Evolutionary conservation across 2,888 invertebrate species (phyloP), one percentile per base, ranked within the genome.

Genomic region (Tachina grossa): DNA sequence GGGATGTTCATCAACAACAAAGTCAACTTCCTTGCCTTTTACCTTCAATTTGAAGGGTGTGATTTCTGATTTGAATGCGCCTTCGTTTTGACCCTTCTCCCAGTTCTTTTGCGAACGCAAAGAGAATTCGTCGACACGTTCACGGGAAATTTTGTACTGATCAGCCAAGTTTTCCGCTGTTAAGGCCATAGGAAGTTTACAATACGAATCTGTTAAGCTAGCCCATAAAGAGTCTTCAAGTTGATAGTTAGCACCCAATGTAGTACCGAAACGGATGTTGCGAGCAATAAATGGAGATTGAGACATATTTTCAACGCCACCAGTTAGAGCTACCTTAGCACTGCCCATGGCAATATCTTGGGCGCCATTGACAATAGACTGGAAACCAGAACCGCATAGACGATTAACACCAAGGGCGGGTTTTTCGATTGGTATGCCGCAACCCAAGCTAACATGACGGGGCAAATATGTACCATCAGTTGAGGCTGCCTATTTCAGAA

Each of bases 331-430:
- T 79, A 99, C 95, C 89, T 96, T 95, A 2, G 98, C 96, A 86
- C 96, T 96, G 45, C 98, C 98, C 11, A 96, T 93, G 74, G 95
- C 89, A 88, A 99, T 98, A 91, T 98, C 98, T 96, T 98, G 98
- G 51, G 97, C 96, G 75, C 96, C 97, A 93, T 96, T 98, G 19
- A 98, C 95, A 85, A 99, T 94, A 0, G 99, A 95, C 92, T 99
- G 99, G 93, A 99, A 99, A 1, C 99, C 99, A 45, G 98, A 98
- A 16, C 99, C 99, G 92, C 99, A 99, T 19, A 99, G 94, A 86
- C 99, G 94, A 93, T 99, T 99, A 66, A 99, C 95, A 69, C 96
- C 96, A 2, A 98, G 93, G 0, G 97, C 98, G 1, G 98, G 98
- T 83, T 93, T 95, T 61, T 97, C 96, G 87, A 96, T 93, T 9